Conservation (phyloP, 1,140 invertebrate species). For the Drosophila oshimai region DNA sequence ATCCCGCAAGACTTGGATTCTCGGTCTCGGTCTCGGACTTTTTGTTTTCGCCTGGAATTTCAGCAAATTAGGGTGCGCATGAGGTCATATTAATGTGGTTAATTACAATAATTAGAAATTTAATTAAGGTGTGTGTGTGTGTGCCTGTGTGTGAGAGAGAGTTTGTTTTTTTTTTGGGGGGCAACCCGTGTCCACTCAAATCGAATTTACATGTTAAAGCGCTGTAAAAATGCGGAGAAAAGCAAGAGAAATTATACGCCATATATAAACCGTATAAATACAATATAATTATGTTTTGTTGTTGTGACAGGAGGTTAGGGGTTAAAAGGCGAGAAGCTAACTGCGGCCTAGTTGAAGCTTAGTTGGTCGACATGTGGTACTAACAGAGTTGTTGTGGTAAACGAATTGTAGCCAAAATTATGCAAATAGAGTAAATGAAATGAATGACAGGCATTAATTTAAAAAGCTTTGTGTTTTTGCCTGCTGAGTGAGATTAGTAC, state of each 20-base stretch:
- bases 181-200: slow-evolving; percentile 41
- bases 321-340: slow-evolving; percentile 4
- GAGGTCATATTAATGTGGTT: slow-evolving; percentile 81
- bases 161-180: slow-evolving; percentile 7
- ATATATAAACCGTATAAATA: slow-evolving; percentile 57
- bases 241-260: slow-evolving; percentile 37
- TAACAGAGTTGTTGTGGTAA: slow-evolving; percentile 51
- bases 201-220: slow-evolving; percentile 79
- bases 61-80: slow-evolving; percentile 78
- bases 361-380: slow-evolving; percentile 17
- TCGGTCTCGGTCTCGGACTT: slow-evolving; percentile 3
- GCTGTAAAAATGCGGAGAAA: slow-evolving; percentile 52
- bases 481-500: neutral
- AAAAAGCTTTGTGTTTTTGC: neutral
- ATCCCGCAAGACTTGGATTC: slow-evolving; percentile 43
- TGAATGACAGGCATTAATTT: neutral
- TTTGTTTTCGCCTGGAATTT: slow-evolving; percentile 57
- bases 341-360: neutral
- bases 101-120: slow-evolving; percentile 81
- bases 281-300: slow-evolving; percentile 56
- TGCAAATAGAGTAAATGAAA: neutral
- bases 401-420: slow-evolving; percentile 1
- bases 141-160: slow-evolving; percentile 1
- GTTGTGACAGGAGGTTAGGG: neutral
- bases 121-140: slow-evolving; percentile 70